These are phyloP conservation scores for Macropus fuliginosus DNA, from an alignment of 2,797 vertebrate species.

Conservation along the genomic window DNA sequence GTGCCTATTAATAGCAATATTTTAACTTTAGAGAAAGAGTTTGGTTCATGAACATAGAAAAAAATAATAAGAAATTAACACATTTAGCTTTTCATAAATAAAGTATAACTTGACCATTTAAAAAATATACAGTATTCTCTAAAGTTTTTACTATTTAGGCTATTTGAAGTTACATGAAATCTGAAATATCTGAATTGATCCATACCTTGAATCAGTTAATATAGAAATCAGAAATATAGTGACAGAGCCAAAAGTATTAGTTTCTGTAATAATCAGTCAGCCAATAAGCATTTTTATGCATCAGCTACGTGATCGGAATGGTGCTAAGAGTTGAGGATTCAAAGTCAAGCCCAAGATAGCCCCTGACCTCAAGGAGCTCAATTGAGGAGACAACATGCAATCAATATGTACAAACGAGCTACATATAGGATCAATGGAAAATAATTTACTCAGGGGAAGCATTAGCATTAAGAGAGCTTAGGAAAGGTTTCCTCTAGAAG, in stretches of 20 bases:
- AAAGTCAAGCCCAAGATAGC: neutral
- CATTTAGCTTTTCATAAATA: neutral
- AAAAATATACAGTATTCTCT: neutral
- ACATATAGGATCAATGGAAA: neutral
- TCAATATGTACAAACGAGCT: neutral
- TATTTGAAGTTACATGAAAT: neutral
- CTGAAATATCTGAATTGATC: neutral
- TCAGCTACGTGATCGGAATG: neutral
- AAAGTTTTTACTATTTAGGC: neutral
- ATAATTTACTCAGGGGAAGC: neutral
- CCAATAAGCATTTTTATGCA: neutral
- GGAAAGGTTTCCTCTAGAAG: neutral
- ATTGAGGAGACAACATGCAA: neutral
- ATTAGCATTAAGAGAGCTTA: neutral
- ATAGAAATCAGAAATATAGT: neutral
- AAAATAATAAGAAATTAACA: neutral
- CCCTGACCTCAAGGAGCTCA: neutral
- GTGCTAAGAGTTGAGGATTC: neutral
- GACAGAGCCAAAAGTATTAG: neutral
- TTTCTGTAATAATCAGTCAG: neutral
- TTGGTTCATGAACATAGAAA: neutral
- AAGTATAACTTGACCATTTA: neutral
- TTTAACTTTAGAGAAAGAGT: neutral
- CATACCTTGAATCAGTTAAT: neutral
- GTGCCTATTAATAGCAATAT: neutral